These are phyloP conservation scores for Condylura cristata DNA, from an alignment of 2,113 vertebrate genomes.

Conservation along the genomic window DNA sequence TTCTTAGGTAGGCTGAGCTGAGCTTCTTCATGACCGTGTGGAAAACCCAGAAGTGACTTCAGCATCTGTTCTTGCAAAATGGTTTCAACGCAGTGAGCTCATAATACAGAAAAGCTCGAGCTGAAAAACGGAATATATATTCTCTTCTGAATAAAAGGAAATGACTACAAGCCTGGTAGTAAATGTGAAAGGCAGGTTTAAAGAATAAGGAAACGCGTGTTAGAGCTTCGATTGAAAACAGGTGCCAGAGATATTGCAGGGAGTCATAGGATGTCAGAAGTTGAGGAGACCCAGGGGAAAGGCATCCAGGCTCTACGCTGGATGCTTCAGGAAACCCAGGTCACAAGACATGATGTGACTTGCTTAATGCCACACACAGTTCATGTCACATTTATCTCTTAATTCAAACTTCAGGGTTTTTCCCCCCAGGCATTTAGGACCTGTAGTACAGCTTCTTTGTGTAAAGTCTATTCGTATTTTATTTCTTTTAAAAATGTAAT, in stretches of 20 bases:
- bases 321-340: conserved; percentile 55
- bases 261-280: not conserved
- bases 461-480: not conserved
- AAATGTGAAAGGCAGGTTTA: conserved; percentile 72
- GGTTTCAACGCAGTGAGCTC: not conserved
- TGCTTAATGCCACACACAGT: conserved; percentile 36
- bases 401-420: not conserved
- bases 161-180: conserved; percentile 75
- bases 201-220: conserved; percentile 65
- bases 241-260: conserved; percentile 7
- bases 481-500: not conserved
- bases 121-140: conserved; percentile 58
- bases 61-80: conserved; percentile 57
- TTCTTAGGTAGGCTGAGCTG: not conserved
- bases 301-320: conserved; percentile 20
- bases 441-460: not conserved
- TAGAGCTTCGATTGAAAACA: conserved; percentile 74
- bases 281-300: conserved; percentile 5
- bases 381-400: not conserved
- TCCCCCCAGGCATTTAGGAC: not conserved
- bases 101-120: conserved; percentile 22
- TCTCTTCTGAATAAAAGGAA: conserved; percentile 76
- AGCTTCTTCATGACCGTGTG: not conserved
- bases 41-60: conserved; percentile 38
- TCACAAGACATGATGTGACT: conserved; percentile 35